These are phyloP conservation scores for Papilio gigon DNA, from an alignment of 2,888 invertebrate species.

Conservation along the genomic window DNA sequence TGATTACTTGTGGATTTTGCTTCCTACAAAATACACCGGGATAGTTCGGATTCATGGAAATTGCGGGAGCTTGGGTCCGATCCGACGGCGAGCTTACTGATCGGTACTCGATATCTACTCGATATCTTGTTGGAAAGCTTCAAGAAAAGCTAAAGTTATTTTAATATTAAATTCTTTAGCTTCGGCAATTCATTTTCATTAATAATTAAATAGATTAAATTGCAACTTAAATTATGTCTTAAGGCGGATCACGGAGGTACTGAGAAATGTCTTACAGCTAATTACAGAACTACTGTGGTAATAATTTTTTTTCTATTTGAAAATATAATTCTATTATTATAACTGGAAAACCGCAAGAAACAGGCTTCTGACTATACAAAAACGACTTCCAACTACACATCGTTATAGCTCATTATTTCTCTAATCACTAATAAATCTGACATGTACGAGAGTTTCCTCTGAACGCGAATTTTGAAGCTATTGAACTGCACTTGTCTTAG, in stretches of 20 bases:
- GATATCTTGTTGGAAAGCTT: not conserved
- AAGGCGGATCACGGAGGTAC: not conserved
- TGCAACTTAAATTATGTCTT: not conserved
- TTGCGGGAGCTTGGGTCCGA: not conserved
- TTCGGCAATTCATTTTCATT: not conserved
- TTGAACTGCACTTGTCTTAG: constrained; percentile 51
- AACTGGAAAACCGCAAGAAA: no score
- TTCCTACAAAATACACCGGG: constrained; percentile 14
- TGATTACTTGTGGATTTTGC: constrained; percentile 14
- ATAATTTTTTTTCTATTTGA: no score
- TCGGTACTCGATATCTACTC: not conserved
- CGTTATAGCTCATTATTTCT: not conserved
- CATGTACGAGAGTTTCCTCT: not conserved
- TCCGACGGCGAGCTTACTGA: not conserved
- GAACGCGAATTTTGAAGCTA: constrained; percentile 33
- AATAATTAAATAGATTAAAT: not conserved
- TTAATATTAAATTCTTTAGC: not conserved
- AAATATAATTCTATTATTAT: no score
- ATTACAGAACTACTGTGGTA: no score
- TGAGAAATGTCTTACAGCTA: not conserved
- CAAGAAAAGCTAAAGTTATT: not conserved
- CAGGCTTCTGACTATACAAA: not conserved
- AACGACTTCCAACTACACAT: no score
- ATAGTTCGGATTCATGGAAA: constrained; percentile 12
- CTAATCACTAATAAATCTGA: not conserved